Percentiles rank a stretch among this genome's conserved stretches.
Evolutionary conservation across 2,888 invertebrate species (phyloP).

Genomic region (Nebria brevicollis): DNA sequence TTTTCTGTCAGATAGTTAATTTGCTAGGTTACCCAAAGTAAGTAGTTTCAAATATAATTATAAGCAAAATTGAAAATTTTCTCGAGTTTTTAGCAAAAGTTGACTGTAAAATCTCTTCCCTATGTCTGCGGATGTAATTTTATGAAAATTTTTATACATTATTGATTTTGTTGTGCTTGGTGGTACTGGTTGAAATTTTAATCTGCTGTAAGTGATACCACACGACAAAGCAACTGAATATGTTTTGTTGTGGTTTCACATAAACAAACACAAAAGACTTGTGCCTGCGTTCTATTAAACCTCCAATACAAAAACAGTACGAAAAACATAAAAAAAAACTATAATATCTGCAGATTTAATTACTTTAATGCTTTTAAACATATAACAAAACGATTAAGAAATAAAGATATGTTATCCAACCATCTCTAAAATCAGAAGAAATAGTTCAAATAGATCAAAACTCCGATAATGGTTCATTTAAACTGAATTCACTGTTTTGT

Average conservation of each 20-base stretch:
- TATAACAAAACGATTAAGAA: neutral
- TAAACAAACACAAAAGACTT: conserved; percentile 15
- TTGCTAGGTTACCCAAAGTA: too few relatives aligned
- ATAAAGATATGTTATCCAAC: too few relatives aligned
- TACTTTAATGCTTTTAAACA: conserved; percentile 39
- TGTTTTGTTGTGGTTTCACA: conserved; percentile 18
- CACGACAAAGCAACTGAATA: conserved; percentile 12
- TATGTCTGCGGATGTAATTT: neutral
- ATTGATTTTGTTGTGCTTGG: neutral
- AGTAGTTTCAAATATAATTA: too few relatives aligned
- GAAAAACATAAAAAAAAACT: neutral
- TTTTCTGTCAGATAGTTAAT: too few relatives aligned
- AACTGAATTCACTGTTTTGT: neutral
- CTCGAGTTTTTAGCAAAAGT: too few relatives aligned
- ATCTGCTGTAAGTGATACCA: conserved; percentile 41
- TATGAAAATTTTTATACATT: neutral
- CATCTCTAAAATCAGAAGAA: too few relatives aligned
- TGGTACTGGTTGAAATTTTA: conserved; percentile 22
- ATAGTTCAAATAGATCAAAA: too few relatives aligned
- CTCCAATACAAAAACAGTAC: neutral
- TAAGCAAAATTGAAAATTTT: too few relatives aligned
- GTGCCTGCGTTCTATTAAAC: neutral
- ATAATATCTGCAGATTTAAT: conserved; percentile 39
- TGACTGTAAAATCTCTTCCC: neutral
- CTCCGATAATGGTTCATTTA: neutral